phyloP scores from a whole-genome alignment of 2,797 vertebrate species.

The Lutjanus campechanus region DNA sequence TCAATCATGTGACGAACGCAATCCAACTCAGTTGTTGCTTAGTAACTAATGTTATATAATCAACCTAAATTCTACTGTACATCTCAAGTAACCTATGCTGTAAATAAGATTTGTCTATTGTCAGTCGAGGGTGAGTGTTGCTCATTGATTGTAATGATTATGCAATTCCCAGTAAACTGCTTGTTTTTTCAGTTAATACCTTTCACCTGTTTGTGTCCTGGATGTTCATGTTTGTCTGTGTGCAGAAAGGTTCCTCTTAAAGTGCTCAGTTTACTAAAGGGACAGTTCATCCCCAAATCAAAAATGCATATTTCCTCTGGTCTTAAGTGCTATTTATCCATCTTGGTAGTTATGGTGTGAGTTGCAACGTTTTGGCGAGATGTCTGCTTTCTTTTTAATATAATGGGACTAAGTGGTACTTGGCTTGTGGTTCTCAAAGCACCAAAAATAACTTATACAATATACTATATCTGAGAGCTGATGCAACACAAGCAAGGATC shows the following conservation, averaged over 20 bases:
- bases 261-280: background rate
- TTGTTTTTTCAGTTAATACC: constrained; percentile 76
- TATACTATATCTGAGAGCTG: no score
- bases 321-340: no score
- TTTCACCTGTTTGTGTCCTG: constrained; percentile 26
- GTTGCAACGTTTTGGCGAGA: no score
- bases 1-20: constrained; percentile 37
- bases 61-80: constrained; percentile 80
- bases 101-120: constrained; percentile 85
- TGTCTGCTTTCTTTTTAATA: no score
- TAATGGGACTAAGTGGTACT: no score
- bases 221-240: constrained; percentile 7
- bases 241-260: background rate
- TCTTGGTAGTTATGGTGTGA: no score
- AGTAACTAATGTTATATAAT: constrained; percentile 79
- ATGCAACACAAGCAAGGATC: no score
- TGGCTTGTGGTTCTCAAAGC: no score
- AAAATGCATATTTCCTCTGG: no score
- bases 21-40: constrained; percentile 83
- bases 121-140: constrained; percentile 72
- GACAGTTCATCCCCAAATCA: no score
- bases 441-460: no score
- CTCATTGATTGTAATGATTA: constrained; percentile 83
- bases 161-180: constrained; percentile 82
- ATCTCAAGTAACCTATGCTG: constrained; percentile 80